Evolutionary conservation across 2,113 vertebrate species (phyloP), one percentile per base, ranked within the genome.

Genomic region (Mormyrus iriodes): DNA sequence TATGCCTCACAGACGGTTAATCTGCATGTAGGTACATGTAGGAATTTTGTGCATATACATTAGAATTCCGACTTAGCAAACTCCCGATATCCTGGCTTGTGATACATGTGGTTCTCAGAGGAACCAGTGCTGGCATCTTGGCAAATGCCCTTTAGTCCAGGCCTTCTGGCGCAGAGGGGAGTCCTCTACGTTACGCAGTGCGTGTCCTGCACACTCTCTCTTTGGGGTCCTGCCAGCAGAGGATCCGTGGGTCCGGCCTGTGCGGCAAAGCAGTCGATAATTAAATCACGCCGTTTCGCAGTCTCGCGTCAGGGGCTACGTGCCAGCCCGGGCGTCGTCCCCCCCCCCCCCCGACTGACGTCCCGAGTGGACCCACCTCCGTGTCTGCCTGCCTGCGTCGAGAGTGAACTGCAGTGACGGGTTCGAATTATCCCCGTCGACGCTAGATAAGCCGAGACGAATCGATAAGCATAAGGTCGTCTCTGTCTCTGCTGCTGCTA

Each of bases 401-500:
- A 31, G 69, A 35, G 15, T 76, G 69, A 76, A 88, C 88, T 79
- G 92, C 92, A 89, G 10, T 44, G 46, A 49, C 15, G 49, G 52
- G 52, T 73, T 85, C 85, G 42, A 90, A 85, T 90, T 85, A 86
- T 82, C 55, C 27, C 21, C 3, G 35, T 88, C 86, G 69, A 91
- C 89, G 89, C 88, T 88, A 85, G 90, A 90, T 90, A 79, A 90
- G 88, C 84, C 86, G 19, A 86, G 87, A 87, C 58, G 49, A 91
- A 90, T 92, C 90, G 85, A 86, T 90, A 90, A 52, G 46, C 89
- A 90, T 90, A 92, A 92, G 90, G 91, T 92, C 90, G 90, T 90
- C 88, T 90, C 88, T 65, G 85, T 89, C 79, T 53, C 21, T 85
- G 87, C 86, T 46, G 89, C 90, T 44, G 79, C 90, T 82, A 49